Evolutionary conservation across 1,140 invertebrate species (phyloP), one percentile per base, ranked within the genome.

Genomic region (Diabrotica undecimpunctata): DNA sequence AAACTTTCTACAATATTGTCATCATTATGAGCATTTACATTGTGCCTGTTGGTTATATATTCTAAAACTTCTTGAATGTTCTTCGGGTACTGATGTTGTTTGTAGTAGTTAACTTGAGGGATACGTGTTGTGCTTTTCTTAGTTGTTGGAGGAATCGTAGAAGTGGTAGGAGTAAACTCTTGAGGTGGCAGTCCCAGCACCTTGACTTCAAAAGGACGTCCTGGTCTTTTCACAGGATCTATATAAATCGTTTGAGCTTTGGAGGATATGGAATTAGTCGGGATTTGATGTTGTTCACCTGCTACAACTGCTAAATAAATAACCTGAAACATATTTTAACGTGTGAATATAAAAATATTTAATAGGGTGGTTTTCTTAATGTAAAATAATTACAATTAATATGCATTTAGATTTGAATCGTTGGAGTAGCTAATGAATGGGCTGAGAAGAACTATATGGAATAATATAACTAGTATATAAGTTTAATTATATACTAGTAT

Each of bases 41-140:
- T 8, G 11, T 9, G 58, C 10, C 12, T 41, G 14, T 10, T 62
- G 77, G 0, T 71, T 58, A 81, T 65, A 13, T 82, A 83, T 38
- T 79, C 80, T n/a, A 84, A 79, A 36, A 84, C 80, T 41, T 84
- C 83, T 58, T 83, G 81, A 10, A 84, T 83, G 65, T 78, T 84
- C 13, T 80, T 75, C 0, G 82, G 81, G 0, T 59, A 54, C 10
- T 62, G 52, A 50, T 54, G 25, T 7, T 62, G 25, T 41, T 35
- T 62, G 36, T 62, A 62, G 36, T 62, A 52, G 6, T n/a, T 62
- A 5, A 55, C 6, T 54, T 54, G 61, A 14, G 61, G 61, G 25
- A n/a, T 54, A 8, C 8, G 54, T n/a, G 25, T 8, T 7, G 51
- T 39, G 7, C 46, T 13, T 14, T 25, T 14, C 12, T 39, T 38